A percentile compares a stretch with the other conserved stretches of the same genome.
Conservation (phyloP, 2,113 vertebrate genomes). For the Cervus canadensis region DNA sequence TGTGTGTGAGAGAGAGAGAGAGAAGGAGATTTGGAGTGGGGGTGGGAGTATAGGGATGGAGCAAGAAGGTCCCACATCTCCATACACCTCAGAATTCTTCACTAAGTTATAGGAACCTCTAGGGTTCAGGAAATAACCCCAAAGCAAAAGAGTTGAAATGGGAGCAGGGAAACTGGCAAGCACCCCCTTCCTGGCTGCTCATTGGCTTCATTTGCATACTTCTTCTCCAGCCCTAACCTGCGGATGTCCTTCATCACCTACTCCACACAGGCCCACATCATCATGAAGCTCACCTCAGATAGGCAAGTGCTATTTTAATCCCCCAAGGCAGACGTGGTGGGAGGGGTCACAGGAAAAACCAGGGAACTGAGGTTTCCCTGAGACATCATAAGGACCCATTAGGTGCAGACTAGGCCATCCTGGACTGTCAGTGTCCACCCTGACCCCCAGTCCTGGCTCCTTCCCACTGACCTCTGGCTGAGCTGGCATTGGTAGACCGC, state of each 20-base stretch:
- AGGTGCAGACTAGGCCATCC: too few species aligned
- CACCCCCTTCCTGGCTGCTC: background rate
- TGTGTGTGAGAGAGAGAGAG: background rate
- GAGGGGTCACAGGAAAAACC: rapidly evolving
- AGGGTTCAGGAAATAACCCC: background rate
- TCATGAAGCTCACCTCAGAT: conserved; percentile 90
- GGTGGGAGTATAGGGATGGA: background rate
- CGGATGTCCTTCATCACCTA: conserved; percentile 93
- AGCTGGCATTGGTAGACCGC: background rate
- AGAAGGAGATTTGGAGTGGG: rapidly evolving
- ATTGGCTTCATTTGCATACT: rapidly evolving
- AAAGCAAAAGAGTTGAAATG: background rate
- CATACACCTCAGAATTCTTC: background rate
- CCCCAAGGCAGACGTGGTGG: background rate
- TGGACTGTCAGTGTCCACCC: rapidly evolving
- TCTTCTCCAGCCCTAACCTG: conserved; percentile 85
- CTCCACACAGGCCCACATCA: conserved; percentile 83
- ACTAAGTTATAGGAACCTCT: background rate
- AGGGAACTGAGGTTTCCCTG: background rate
- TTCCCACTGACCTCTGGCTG: background rate
- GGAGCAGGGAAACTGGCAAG: background rate
- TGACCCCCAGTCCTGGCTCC: background rate
- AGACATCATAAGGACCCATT: background rate
- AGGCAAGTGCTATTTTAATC: conserved; percentile 76
- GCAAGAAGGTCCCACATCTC: background rate